phyloP scores from a whole-genome alignment of 2,888 invertebrate species.

The Monoplex corrugatus region DNA sequence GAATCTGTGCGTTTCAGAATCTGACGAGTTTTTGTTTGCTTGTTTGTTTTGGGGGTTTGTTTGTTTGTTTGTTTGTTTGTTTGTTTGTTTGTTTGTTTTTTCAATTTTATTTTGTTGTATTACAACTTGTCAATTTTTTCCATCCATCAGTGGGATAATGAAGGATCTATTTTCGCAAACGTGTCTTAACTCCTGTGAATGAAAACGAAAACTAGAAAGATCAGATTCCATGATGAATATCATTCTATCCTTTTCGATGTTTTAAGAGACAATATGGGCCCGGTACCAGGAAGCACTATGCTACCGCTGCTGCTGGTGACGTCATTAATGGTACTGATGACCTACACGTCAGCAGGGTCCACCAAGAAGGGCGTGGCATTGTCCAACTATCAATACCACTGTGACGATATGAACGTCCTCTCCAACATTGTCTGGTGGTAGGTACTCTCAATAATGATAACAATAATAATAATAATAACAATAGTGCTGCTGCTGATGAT shows the following conservation, averaged over 20 bases:
- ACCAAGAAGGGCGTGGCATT: conserved; percentile 46
- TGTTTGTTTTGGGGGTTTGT: not conserved
- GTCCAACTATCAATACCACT: conserved; percentile 44
- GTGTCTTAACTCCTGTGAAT: not conserved
- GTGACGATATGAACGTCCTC: conserved; percentile 43
- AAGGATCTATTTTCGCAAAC: too few species aligned
- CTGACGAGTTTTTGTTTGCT: too few species aligned
- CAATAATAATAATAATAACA: too few species aligned
- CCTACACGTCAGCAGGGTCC: conserved; percentile 19
- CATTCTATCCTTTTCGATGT: not conserved
- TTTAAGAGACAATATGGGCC: not conserved
- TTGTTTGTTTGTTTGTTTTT: not conserved
- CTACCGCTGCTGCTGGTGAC: conserved; percentile 36
- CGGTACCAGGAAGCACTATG: not conserved
- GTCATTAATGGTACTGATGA: not conserved
- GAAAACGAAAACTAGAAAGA: not conserved
- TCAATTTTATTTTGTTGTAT: too few species aligned
- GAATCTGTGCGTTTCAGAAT: too few species aligned
- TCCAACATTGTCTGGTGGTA: conserved; percentile 51
- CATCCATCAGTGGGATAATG: not conserved
- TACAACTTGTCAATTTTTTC: too few species aligned
- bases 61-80: not conserved
- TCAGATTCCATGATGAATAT: not conserved
- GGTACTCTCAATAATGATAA: not conserved
- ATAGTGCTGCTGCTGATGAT: too few species aligned